A percentile compares a stretch with the other conserved stretches of the same genome.
Conservation (phyloP, 2,888 invertebrate genomes). For the Drosophila histrio region DNA sequence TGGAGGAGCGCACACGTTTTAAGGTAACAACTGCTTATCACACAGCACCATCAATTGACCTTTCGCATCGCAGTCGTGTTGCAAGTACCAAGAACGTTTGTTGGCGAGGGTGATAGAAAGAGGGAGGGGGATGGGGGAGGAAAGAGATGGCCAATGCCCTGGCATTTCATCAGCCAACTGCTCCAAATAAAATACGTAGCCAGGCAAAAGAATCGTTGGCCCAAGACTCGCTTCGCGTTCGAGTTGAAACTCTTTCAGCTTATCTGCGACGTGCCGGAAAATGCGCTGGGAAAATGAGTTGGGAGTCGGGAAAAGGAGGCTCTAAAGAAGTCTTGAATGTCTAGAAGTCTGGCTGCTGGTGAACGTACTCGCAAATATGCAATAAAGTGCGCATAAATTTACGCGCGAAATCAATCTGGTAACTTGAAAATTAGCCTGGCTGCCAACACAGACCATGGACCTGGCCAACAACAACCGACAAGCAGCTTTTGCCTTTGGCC, state of each 20-base stretch:
- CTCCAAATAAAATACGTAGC: constrained; percentile 72
- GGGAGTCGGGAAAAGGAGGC: constrained; percentile 2
- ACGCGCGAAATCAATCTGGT: constrained; percentile 78
- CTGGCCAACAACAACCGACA: constrained; percentile 2
- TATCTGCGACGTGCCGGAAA: constrained; percentile 70
- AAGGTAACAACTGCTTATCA: constrained; percentile 76
- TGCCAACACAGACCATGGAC: neutral
- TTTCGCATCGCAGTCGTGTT: constrained; percentile 75
- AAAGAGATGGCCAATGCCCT: neutral
- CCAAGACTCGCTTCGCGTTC: neutral
- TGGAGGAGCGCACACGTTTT: constrained; percentile 68
- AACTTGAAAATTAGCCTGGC: constrained; percentile 63
- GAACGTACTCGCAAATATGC: constrained; percentile 64
- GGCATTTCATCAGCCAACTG: constrained; percentile 72
- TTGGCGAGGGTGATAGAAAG: neutral
- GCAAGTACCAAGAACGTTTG: constrained; percentile 2
- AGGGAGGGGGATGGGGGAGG: neutral
- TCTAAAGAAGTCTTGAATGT: neutral
- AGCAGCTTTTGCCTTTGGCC: constrained; percentile 22
- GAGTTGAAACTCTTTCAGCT: constrained; percentile 33
- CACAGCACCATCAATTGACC: constrained; percentile 76
- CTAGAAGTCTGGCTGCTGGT: constrained; percentile 19
- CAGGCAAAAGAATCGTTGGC: neutral
- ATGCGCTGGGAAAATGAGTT: constrained; percentile 65
- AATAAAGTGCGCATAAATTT: constrained; percentile 74